Evolutionary conservation across 2,113 vertebrate genomes (phyloP).

Genomic region (Phasianus colchicus): DNA sequence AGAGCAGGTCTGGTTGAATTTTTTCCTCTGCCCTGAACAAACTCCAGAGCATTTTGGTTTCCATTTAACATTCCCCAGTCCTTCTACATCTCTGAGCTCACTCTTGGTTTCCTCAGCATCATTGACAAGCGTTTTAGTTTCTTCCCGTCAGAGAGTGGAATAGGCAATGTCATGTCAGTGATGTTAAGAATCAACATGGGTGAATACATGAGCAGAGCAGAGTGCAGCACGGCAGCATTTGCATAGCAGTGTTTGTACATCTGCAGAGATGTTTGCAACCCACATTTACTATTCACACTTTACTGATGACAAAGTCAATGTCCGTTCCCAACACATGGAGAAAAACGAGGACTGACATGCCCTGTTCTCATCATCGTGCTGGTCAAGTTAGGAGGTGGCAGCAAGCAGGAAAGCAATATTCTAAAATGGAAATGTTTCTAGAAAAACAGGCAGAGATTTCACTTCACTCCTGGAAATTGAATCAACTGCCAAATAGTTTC

Average conservation of each 20-base stretch:
- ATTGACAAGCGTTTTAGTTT: neutral
- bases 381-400: accelerated
- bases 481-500: neutral
- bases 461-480: neutral
- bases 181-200: neutral
- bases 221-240: neutral
- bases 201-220: conserved; percentile 28
- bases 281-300: neutral
- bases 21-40: neutral
- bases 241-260: neutral
- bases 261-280: neutral
- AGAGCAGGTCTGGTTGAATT: neutral
- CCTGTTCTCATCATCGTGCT: neutral
- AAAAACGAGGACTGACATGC: neutral
- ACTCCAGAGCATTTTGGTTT: neutral
- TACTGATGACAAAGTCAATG: accelerated
- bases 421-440: neutral
- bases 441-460: neutral
- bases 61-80: neutral
- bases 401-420: accelerated
- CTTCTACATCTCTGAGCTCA: neutral
- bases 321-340: accelerated
- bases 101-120: neutral
- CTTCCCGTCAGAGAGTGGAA: neutral
- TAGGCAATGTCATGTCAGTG: neutral